Conservation (phyloP, 2,113 vertebrate species). For the Macrotus californicus region DNA sequence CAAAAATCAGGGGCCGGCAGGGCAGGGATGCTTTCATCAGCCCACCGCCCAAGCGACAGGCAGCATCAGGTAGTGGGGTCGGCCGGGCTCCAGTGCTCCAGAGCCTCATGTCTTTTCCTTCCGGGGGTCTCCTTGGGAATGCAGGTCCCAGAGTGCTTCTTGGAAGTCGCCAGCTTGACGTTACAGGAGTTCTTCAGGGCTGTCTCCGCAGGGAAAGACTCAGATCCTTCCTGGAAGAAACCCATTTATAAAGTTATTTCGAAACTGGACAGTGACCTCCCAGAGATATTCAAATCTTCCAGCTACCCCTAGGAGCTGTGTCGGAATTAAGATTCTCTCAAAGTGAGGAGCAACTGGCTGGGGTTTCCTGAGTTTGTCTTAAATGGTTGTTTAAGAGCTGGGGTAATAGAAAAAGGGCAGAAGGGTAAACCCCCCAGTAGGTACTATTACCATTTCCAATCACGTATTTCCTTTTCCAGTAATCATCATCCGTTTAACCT, state of each 20-base stretch:
- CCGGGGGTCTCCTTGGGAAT: slow-evolving; percentile 53
- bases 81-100: neutral
- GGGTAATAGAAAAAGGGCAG: neutral
- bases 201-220: slow-evolving; percentile 88
- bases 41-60: neutral
- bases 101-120: slow-evolving; percentile 36
- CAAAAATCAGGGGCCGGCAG: neutral
- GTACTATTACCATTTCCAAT: neutral
- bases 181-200: slow-evolving; percentile 94
- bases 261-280: slow-evolving; percentile 95
- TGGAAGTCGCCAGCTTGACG: slow-evolving; percentile 93
- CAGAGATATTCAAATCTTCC: slow-evolving; percentile 90
- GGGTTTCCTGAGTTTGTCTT: neutral
- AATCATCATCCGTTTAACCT: neutral
- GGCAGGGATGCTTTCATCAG: neutral
- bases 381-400: neutral
- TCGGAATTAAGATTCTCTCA: slow-evolving; percentile 47
- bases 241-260: slow-evolving; percentile 99
- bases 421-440: neutral
- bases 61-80: neutral
- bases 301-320: slow-evolving; percentile 81
- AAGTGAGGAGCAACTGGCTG: neutral
- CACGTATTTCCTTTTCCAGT: slow-evolving; percentile 13
- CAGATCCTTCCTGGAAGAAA: slow-evolving; percentile 97
- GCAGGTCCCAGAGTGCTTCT: slow-evolving; percentile 93